Conservation (phyloP, 2,113 vertebrate species). For the Hyperopisus bebe region DNA sequence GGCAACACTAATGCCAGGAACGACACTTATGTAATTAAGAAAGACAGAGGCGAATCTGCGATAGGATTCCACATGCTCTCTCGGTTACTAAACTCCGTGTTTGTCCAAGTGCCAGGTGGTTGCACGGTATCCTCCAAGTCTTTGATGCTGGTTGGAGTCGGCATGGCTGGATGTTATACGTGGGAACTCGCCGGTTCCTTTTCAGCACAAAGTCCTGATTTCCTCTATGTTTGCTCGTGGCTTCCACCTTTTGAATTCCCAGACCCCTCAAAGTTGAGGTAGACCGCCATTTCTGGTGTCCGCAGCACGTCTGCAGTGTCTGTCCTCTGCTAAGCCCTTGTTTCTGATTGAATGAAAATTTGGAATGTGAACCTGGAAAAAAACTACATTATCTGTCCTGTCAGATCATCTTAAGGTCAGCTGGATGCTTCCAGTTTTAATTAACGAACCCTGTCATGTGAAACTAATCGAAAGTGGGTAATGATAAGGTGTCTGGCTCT, state of each 20-base stretch:
- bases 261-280: background rate
- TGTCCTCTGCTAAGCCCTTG: background rate
- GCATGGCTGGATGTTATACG: background rate
- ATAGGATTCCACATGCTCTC: background rate
- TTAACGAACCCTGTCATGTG: conserved; percentile 15
- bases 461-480: background rate
- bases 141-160: background rate
- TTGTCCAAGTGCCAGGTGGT: background rate
- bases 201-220: background rate
- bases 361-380: background rate
- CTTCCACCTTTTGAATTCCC: background rate
- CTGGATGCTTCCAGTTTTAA: conserved; percentile 5
- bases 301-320: background rate
- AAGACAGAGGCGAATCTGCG: background rate
- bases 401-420: conserved; percentile 10
- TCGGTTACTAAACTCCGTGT: background rate
- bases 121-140: background rate
- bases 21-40: background rate
- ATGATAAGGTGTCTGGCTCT: conserved; percentile 16
- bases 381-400: background rate
- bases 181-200: too few relatives aligned
- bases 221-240: background rate
- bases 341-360: background rate
- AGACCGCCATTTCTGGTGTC: background rate
- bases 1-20: background rate